Evolutionary conservation across 2,797 vertebrate genomes (phyloP), one percentile per base, ranked within the genome.

Genomic region (Florisuga fusca): DNA sequence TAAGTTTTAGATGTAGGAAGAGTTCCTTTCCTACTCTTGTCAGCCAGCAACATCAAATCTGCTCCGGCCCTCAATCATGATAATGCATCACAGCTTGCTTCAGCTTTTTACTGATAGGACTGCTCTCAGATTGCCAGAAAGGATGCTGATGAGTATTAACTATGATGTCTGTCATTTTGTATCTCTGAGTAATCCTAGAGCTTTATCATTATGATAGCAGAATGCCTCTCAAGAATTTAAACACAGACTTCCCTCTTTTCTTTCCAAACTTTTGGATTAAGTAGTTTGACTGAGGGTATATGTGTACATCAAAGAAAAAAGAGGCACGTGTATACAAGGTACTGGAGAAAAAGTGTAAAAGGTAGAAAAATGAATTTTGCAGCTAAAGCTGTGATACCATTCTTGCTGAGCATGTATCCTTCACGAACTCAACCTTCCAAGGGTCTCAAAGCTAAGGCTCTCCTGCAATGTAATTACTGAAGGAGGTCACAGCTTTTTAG

Each of bases 91-190:
- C 72, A 84, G 91, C 86, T 87, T 96, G 73, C 67, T 82, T 77
- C 83, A 50, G 50, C 48, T 90, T 94, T 95, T 84, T 90, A 95
- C 51, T 93, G 80, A 89, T 80, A 64, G 74, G 57, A 79, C 90
- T 91, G 27, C 67, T 92, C 64, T 80, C 85, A 87, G 84, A 89
- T 71, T 62, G 68, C 64, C 68, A 82, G 66, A 76, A 90, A 91
- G 67, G 88, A 87, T 89, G 83, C 75, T 92, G 93, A 94, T 93
- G 83, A 91, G 87, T 89, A 94, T 94, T 96, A 94, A 90, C 75
- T 72, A 77, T 34, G 71, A 93, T 91, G 74, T 58, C 85, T 94
- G 84, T 87, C 94, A 93, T 89, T 94, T 66, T 93, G 15, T 58
- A 87, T 87, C 79, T 89, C 77, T 62, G 43, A 41, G 43, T 80